Evolutionary conservation across 2,888 invertebrate genomes (phyloP).

Genomic region (Tetrapedia diversipes): DNA sequence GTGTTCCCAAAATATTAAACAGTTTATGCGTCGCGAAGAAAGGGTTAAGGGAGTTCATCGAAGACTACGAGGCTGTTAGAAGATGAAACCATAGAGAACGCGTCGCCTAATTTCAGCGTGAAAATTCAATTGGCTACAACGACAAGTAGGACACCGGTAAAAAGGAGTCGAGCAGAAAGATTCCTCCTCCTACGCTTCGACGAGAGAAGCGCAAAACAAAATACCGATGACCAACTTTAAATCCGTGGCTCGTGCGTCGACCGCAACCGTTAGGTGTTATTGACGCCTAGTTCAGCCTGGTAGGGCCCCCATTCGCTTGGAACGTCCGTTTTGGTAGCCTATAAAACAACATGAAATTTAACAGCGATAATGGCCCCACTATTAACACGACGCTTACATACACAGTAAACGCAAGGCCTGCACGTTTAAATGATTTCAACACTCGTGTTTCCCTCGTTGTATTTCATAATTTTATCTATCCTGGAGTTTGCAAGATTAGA

Average conservation of each 20-base stretch:
- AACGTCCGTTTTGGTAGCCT: not conserved
- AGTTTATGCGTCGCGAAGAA: too few relatives aligned
- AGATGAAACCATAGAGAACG: not conserved
- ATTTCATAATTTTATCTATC: too few relatives aligned
- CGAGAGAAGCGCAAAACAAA: conserved; percentile 55
- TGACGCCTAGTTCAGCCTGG: conserved; percentile 46
- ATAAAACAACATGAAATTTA: not conserved
- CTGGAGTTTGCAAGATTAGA: too few relatives aligned
- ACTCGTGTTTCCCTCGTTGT: too few relatives aligned
- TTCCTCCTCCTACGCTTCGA: conserved; percentile 60
- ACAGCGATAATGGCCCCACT: not conserved
- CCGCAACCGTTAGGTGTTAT: conserved; percentile 66
- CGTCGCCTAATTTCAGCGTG: conserved; percentile 43
- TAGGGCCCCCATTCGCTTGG: conserved; percentile 21
- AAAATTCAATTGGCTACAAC: conserved; percentile 68
- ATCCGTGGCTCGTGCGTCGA: conserved; percentile 75
- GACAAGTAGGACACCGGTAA: conserved; percentile 36
- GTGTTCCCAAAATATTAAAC: too few relatives aligned
- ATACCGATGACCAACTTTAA: conserved; percentile 72
- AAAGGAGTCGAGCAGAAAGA: conserved; percentile 42
- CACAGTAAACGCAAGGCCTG: not conserved
- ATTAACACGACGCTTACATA: not conserved
- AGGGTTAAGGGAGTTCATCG: too few relatives aligned
- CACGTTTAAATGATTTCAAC: too few relatives aligned
- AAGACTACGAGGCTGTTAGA: too few relatives aligned